phyloP scores from a whole-genome alignment of 1,140 invertebrate species.

The Bombus confusus region DNA sequence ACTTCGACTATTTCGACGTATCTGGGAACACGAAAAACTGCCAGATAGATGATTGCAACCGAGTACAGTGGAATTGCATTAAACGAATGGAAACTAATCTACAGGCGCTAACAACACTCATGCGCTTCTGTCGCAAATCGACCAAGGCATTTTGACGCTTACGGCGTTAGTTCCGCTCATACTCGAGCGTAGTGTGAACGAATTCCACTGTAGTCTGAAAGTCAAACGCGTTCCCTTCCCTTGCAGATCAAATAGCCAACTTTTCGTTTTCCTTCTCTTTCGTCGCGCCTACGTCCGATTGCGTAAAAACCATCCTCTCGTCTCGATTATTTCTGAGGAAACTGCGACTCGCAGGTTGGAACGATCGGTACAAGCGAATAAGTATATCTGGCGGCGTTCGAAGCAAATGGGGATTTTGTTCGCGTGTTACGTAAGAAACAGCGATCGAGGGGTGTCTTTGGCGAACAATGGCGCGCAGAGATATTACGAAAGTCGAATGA shows the following conservation, averaged over 20 bases:
- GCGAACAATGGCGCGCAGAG: conserved; percentile 52
- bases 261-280: background rate
- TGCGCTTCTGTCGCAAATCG: too few species aligned
- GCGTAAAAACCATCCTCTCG: background rate
- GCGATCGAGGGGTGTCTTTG: conserved; percentile 34
- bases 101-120: too few species aligned
- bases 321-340: background rate
- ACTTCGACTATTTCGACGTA: too few species aligned
- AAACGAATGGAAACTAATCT: too few species aligned
- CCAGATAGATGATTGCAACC: too few species aligned
- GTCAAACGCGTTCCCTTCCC: background rate
- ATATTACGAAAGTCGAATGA: conserved; percentile 65
- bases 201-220: background rate
- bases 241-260: background rate
- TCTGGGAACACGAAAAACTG: too few species aligned
- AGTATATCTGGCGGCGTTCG: background rate
- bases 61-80: too few species aligned
- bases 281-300: background rate
- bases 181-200: too few species aligned
- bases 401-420: conserved; percentile 24
- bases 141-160: too few species aligned
- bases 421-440: conserved; percentile 46
- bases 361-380: background rate
- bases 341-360: background rate
- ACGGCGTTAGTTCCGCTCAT: too few species aligned